phyloP scores from a whole-genome alignment of 2,888 invertebrate genomes.

The Stegana nigrithorax region DNA sequence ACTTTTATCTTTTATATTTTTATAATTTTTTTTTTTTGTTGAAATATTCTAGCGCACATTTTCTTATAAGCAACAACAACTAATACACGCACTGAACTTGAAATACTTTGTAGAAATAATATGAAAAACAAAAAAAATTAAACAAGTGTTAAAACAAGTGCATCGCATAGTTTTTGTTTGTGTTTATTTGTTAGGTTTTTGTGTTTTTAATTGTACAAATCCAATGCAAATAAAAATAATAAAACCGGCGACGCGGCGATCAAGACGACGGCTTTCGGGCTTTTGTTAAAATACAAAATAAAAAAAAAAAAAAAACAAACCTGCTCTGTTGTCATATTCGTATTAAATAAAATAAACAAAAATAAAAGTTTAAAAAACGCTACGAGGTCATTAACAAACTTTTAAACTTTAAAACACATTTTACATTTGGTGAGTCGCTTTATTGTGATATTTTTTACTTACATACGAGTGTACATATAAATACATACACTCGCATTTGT shows the following conservation, averaged over 20 bases:
- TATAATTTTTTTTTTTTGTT: no score
- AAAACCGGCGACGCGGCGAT: background rate
- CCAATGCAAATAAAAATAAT: background rate
- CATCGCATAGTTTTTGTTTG: background rate
- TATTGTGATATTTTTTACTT: no score
- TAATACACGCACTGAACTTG: background rate
- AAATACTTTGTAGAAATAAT: no score
- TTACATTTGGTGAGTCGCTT: background rate
- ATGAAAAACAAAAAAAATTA: background rate
- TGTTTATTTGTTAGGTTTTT: background rate
- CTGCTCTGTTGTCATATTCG: background rate
- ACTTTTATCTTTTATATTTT: no score
- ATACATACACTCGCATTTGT: no score
- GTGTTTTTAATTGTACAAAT: background rate
- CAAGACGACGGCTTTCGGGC: conserved; percentile 1
- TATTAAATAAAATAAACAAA: background rate
- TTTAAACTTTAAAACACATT: background rate
- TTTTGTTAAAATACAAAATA: background rate
- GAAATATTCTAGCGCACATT: background rate
- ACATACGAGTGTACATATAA: no score
- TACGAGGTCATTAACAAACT: background rate
- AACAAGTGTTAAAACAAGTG: background rate
- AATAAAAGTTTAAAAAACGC: background rate
- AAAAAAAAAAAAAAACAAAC: background rate
- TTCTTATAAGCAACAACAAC: background rate